Percentiles rank a stretch among this genome's conserved stretches.
Conservation (phyloP, 2,113 vertebrate genomes). For the Gymnogyps californianus region DNA sequence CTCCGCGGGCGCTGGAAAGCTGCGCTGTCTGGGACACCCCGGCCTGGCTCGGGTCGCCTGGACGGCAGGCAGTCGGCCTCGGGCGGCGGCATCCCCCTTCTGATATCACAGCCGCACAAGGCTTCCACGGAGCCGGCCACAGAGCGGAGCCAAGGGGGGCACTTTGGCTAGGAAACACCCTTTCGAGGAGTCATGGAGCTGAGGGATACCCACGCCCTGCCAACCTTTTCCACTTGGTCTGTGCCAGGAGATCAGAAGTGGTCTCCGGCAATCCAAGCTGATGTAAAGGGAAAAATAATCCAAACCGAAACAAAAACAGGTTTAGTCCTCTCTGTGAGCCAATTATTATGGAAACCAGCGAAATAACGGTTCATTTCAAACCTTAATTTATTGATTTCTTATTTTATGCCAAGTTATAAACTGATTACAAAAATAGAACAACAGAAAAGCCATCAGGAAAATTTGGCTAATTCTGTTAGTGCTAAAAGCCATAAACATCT, state of each 20-base stretch:
- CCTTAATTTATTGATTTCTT: background rate
- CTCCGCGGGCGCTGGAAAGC: background rate
- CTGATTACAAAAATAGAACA: background rate
- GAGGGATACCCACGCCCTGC: background rate
- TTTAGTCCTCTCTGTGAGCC: background rate
- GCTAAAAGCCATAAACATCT: background rate
- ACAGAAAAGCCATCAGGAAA: background rate
- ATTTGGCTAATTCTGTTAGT: background rate
- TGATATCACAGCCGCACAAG: background rate
- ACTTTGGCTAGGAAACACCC: background rate
- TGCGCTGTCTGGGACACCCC: background rate
- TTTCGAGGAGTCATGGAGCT: background rate
- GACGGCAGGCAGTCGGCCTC: background rate
- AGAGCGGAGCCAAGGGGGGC: background rate
- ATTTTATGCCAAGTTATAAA: background rate
- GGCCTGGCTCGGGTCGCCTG: background rate
- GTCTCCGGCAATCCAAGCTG: background rate
- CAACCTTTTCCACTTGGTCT: background rate
- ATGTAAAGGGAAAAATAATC: background rate
- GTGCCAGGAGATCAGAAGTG: background rate
- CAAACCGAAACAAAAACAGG: background rate
- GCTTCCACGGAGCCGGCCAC: background rate
- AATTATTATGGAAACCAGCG: background rate
- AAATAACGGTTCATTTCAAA: background rate
- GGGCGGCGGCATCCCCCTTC: background rate